phyloP scores from a whole-genome alignment of 37 sponge, comb jelly and placozoan species.

The Corticium candelabrum region DNA sequence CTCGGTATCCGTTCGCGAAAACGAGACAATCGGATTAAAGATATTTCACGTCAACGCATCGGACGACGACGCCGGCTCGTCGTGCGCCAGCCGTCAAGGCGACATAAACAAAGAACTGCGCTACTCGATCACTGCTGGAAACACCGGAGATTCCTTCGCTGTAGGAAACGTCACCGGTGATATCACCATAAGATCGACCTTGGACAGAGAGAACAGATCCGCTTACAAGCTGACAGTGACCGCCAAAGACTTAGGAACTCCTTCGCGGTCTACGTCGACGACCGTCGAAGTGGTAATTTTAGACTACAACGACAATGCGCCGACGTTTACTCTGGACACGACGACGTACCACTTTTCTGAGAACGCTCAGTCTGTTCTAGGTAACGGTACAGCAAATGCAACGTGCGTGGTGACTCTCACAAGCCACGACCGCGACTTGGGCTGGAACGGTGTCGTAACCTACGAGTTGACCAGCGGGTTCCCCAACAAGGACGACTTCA shows the following conservation, averaged over 20 bases:
- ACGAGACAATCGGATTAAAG: neutral
- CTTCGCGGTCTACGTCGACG: neutral
- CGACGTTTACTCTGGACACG: constrained; percentile 24
- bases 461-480: neutral
- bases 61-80: neutral
- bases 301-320: constrained; percentile 52
- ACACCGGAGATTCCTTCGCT: neutral
- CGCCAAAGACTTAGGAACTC: neutral
- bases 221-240: neutral
- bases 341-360: neutral
- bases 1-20: neutral
- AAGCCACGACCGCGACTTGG: neutral
- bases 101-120: neutral
- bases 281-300: constrained; percentile 10
- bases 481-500: neutral
- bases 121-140: neutral
- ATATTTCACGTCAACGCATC: neutral
- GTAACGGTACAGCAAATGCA: neutral
- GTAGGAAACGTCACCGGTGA: neutral
- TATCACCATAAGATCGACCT: neutral
- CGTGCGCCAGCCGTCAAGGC: neutral
- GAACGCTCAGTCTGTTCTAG: neutral
- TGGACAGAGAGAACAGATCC: neutral
- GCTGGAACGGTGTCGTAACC: neutral
- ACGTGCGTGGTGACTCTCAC: neutral